phyloP scores from a whole-genome alignment of 1,140 invertebrate genomes.

The Phocides pigmalion region DNA sequence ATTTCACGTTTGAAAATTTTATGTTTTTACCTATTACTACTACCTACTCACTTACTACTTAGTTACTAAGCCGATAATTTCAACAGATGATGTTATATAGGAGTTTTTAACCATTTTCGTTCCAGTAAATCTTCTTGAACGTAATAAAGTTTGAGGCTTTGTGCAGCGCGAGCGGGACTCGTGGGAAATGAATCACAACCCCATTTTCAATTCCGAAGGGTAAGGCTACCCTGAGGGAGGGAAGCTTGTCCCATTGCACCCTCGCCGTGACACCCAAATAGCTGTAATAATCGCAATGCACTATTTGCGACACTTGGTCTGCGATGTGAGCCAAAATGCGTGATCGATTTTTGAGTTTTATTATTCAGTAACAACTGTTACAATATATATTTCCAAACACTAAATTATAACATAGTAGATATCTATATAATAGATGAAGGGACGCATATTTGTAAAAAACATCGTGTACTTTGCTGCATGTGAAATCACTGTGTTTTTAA shows the following conservation, averaged over 20 bases:
- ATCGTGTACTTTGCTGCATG: too few species aligned
- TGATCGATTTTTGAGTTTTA: not conserved
- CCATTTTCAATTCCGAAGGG: constrained; percentile 78
- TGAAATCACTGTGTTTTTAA: too few species aligned
- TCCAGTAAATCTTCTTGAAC: constrained; percentile 46
- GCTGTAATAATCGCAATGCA: constrained; percentile 74
- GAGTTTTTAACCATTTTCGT: constrained; percentile 37
- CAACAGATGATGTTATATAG: constrained; percentile 42
- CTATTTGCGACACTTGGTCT: constrained; percentile 46
- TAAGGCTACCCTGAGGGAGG: constrained; percentile 64
- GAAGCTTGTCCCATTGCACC: constrained; percentile 61
- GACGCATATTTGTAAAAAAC: too few species aligned
- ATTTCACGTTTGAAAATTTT: constrained; percentile 30
- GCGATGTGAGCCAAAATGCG: not conserved
- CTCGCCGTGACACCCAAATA: constrained; percentile 72
- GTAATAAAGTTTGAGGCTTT: constrained; percentile 68
- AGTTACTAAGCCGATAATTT: not conserved
- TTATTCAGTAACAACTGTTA: not conserved
- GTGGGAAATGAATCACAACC: constrained; percentile 83
- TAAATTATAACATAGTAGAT: too few species aligned
- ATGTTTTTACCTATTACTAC: not conserved
- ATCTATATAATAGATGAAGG: too few species aligned
- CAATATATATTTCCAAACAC: too few species aligned
- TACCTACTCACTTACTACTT: not conserved
- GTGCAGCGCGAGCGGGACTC: constrained; percentile 58